A percentile compares a stretch with the other conserved stretches of the same genome.
Evolutionary conservation across 2,888 invertebrate species (phyloP).

Genomic region (Pardosa pseudoannulata): DNA sequence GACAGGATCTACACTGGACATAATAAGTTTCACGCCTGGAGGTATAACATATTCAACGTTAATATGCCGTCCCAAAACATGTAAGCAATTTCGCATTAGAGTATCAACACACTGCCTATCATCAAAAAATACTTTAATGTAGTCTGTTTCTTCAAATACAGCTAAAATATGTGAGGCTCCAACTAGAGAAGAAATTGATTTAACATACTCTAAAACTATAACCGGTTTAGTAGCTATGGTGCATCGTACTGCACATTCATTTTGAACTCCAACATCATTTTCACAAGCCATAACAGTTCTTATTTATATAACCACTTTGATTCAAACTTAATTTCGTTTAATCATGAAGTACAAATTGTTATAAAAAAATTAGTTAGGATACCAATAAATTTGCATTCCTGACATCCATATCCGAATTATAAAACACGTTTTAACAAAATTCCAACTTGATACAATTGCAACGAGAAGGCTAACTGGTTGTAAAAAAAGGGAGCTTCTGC

Average conservation of each 20-base stretch:
- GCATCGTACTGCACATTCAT: background rate
- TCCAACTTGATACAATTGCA: too few relatives aligned
- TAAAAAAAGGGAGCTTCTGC: too few relatives aligned
- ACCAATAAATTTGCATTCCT: too few relatives aligned
- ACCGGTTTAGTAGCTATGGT: background rate
- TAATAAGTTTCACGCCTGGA: constrained; percentile 35
- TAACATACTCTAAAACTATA: constrained; percentile 27
- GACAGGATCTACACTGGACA: constrained; percentile 53
- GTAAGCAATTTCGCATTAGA: constrained; percentile 35
- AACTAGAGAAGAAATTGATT: constrained; percentile 41
- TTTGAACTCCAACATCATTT: background rate
- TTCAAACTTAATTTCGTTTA: too few relatives aligned
- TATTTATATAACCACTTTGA: too few relatives aligned
- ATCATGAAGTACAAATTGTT: too few relatives aligned
- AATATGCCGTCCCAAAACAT: constrained; percentile 35
- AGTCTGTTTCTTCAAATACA: constrained; percentile 37
- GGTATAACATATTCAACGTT: constrained; percentile 53
- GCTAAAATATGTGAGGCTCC: constrained; percentile 50
- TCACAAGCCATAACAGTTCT: too few relatives aligned
- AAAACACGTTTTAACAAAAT: too few relatives aligned
- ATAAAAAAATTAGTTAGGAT: too few relatives aligned
- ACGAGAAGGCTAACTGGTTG: too few relatives aligned
- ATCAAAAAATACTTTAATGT: constrained; percentile 48
- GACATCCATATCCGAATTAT: too few relatives aligned
- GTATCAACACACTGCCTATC: constrained; percentile 34